Base-by-base conservation (phyloP, 2,113 vertebrate genomes). In the Tetrax tetrax region DNA sequence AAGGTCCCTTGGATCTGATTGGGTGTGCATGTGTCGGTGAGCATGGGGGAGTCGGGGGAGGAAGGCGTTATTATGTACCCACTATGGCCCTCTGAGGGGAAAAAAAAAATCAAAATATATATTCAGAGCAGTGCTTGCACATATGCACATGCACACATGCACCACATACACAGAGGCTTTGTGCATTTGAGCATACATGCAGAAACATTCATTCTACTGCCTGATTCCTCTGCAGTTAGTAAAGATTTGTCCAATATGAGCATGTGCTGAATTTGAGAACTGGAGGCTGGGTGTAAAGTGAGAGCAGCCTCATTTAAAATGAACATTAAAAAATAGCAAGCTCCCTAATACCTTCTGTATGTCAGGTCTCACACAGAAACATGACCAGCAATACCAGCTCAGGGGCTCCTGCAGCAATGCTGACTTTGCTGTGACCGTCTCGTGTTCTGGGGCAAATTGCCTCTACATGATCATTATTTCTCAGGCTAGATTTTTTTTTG, bases 271-370 rank as follows among this genome's bases (percentile, higher is more conserved):
- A 64, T 64, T 75, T 69, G 29, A 47, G 81, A 95, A 66, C 10
- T 48, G 71, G 13, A 56, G 6, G 1, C 10, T 57, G 35, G 6
- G 10, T 61, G 1, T 57, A 91, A 78, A 82, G 65, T 72, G 84
- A 69, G 41, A 84, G 31, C 61, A 84, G 28, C 25, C 57, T 94
- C 47, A 71, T 94, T 93, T 53, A 93, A 93, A 87, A 79, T 45
- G 28, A 93, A 81, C 0, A 1, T n/a, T 85, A 89, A 74, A 77
- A 93, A 64, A 47, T 10, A 84, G 59, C 51, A 61, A 78, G 11
- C 35, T 83, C 35, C 25, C n/a, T 89, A 45, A 35, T 87, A 65
- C 45, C 45, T 92, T 14, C 28, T 68, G 6, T 59, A 33, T 51
- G 59, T 69, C 70, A 72, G 53, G 31, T 84, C 31, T 90, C 41